Base-by-base conservation (phyloP, 2,113 vertebrate species). In the Struthio camelus region DNA sequence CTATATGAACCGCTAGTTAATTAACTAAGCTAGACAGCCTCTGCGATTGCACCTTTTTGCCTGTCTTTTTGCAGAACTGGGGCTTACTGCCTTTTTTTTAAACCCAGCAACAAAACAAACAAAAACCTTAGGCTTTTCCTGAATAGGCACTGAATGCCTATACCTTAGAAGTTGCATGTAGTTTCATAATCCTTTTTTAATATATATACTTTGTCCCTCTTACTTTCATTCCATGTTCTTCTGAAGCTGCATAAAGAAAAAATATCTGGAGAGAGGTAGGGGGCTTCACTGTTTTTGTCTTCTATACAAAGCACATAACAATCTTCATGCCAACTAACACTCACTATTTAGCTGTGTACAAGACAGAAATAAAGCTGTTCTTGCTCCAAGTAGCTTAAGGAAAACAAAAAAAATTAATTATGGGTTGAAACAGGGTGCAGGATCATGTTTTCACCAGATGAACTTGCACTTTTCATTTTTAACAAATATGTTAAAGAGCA, bases 401-500 rank as follows among this genome's bases (percentile, higher is more conserved):
- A 90, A 80, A 85, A 85, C 20, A 59, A 94, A 20, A 27, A 4
- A 70, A 85, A 90, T 93, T 71, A 90, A 85, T 93, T 95, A 86
- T 2, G 6, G 36, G 44, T 56, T 87, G 46, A 91, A 91, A 94
- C 13, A 59, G 51, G 79, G 61, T 78, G 82, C 67, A 51, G 36
- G 50, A 56, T 78, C 62, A 28, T 62, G 53, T 30, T 87, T 76
- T 71, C 48, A 80, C 48, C 59, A 66, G 50, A 96, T 23, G 62
- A 89, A 91, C 36, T 87, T 36, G 5, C 50, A 75, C 42, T 71
- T 93, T 73, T 54, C 62, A 59, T 91, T 76, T 72, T 93, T 87
- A 96, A 32, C 65, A 87, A 93, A 80, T 66, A 94, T 32, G 51
- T 61, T 76, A 76, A 92, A 91, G 38, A 88, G 42, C 50, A 95